These are phyloP conservation scores for Sorex fumeus DNA, from an alignment of 2,113 vertebrate genomes.

Conservation along the genomic window DNA sequence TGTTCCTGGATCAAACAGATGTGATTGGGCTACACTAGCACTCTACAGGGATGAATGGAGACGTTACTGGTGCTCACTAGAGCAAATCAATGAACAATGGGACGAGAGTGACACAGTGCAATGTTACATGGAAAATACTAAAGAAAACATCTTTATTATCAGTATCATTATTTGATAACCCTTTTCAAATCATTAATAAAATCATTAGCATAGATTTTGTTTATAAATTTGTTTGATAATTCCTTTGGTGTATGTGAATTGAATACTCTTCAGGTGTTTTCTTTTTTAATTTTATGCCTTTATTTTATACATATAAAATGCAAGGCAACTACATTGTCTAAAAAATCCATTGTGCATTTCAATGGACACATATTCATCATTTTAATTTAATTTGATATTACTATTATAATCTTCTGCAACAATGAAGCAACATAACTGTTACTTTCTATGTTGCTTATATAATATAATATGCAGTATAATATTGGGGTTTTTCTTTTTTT, in stretches of 20 bases:
- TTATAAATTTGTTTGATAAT: too few species aligned
- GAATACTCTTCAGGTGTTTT: background rate
- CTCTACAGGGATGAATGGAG: too few species aligned
- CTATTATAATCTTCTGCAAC: conserved; percentile 3
- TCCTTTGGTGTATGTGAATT: background rate
- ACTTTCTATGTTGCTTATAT: too few species aligned
- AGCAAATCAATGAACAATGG: too few species aligned
- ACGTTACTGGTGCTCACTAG: too few species aligned
- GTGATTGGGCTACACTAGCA: too few species aligned
- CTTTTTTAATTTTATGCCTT: background rate
- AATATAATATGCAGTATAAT: too few species aligned
- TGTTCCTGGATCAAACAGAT: too few species aligned
- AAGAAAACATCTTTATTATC: conserved; percentile 11
- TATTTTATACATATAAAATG: background rate
- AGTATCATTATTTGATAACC: background rate
- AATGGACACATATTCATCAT: conserved; percentile 4
- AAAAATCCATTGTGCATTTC: background rate
- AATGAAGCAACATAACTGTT: background rate
- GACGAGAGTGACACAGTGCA: too few species aligned
- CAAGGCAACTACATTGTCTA: background rate
- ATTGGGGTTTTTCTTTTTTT: background rate
- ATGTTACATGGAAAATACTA: conserved; percentile 26
- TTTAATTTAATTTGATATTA: conserved; percentile 31
- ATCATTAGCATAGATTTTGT: conserved; percentile 19
- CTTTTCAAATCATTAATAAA: background rate